These are phyloP conservation scores for Miniopterus natalensis DNA, from an alignment of 2,113 vertebrate species.

Conservation along the genomic window DNA sequence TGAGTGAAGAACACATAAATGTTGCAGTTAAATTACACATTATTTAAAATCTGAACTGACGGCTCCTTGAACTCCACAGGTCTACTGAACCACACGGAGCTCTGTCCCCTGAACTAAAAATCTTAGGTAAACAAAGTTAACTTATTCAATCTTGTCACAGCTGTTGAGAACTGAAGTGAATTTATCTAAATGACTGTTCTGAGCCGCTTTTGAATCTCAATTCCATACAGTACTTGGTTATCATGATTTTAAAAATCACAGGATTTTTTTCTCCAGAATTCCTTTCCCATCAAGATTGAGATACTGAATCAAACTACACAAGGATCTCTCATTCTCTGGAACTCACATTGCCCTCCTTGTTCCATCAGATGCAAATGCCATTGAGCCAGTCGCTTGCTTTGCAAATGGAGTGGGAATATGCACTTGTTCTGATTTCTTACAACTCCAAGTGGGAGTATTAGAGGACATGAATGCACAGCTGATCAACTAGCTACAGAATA, in stretches of 20 bases:
- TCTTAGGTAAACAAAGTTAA: slow-evolving; percentile 36
- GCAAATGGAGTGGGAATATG: slow-evolving; percentile 52
- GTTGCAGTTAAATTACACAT: not conserved
- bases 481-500: not conserved
- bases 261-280: slow-evolving; percentile 34
- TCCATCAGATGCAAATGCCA: slow-evolving; percentile 21
- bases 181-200: slow-evolving; percentile 3
- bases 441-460: slow-evolving; percentile 45
- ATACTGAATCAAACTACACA: slow-evolving; percentile 54
- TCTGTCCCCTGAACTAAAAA: slow-evolving; percentile 38
- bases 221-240: slow-evolving; percentile 10
- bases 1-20: not conserved
- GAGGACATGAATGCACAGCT: slow-evolving; percentile 58
- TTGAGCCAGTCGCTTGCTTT: not conserved
- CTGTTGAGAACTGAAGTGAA: not conserved
- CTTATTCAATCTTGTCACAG: not conserved
- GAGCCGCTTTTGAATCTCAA: not conserved
- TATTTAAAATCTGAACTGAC: slow-evolving; percentile 46
- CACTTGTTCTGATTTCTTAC: slow-evolving; percentile 62
- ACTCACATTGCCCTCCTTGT: slow-evolving; percentile 58
- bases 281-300: slow-evolving; percentile 47
- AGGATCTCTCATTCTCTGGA: not conserved
- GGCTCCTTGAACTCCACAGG: not conserved
- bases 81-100: slow-evolving; percentile 27
- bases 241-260: slow-evolving; percentile 49